These are phyloP conservation scores for Ascidia mentula DNA, from an alignment of 23 tunicate species.

Conservation along the genomic window DNA sequence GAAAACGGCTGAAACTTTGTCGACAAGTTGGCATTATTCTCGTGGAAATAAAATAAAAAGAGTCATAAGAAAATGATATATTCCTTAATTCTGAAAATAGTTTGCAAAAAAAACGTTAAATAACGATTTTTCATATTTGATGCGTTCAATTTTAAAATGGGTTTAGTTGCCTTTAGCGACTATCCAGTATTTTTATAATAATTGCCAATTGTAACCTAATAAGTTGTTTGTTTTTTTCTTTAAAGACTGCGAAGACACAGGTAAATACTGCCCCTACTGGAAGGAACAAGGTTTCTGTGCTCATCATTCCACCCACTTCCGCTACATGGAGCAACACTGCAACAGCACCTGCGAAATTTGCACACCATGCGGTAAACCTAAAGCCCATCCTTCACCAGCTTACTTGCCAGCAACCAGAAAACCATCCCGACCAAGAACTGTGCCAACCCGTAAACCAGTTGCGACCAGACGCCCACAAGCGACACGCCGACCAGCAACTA, in stretches of 20 bases:
- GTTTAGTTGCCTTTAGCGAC: too few species aligned
- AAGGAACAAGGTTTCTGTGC: background rate
- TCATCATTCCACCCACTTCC: background rate
- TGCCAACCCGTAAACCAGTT: background rate
- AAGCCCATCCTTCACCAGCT: background rate
- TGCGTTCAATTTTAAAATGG: too few species aligned
- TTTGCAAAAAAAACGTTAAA: too few species aligned
- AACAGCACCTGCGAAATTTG: background rate
- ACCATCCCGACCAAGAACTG: background rate
- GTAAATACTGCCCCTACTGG: background rate
- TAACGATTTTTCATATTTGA: too few species aligned
- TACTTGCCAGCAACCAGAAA: conserved; percentile 8
- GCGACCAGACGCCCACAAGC: background rate
- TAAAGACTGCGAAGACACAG: background rate
- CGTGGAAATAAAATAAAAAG: too few species aligned
- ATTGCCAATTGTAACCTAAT: too few species aligned
- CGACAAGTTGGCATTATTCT: too few species aligned
- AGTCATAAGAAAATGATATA: too few species aligned
- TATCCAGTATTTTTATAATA: too few species aligned
- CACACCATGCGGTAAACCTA: background rate
- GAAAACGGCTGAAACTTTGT: too few species aligned
- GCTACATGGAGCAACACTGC: background rate
- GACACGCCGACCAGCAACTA: background rate
- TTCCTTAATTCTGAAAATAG: too few species aligned
- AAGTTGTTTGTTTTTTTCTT: too few species aligned